Conservation (phyloP, 1,140 invertebrate species). For the Ceratosolen fusciceps region DNA sequence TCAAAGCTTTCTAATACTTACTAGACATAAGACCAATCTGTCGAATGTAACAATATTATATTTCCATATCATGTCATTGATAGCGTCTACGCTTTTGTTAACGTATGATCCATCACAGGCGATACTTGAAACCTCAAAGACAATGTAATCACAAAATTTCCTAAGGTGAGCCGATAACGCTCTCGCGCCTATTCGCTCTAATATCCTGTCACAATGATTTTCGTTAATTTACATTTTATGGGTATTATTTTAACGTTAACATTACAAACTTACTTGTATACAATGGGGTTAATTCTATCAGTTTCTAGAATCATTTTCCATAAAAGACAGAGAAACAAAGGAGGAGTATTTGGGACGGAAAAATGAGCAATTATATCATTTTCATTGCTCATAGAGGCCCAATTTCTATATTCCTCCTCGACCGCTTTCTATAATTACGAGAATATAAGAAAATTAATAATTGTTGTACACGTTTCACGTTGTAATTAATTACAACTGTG, state of each 20-base stretch:
- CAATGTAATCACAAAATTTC: slow-evolving; percentile 95
- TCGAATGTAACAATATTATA: slow-evolving; percentile 97
- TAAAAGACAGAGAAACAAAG: slow-evolving; percentile 90
- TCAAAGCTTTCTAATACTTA: too few relatives aligned
- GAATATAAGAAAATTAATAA: too few relatives aligned
- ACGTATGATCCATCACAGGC: slow-evolving; percentile 87
- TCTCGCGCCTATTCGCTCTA: slow-evolving; percentile 93
- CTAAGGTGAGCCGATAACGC: slow-evolving; percentile 90
- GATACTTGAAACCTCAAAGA: slow-evolving; percentile 91
- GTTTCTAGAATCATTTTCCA: slow-evolving; percentile 98
- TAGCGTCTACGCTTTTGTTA: slow-evolving; percentile 93
- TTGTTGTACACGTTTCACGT: too few relatives aligned
- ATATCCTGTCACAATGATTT: slow-evolving; percentile 77
- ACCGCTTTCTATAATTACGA: slow-evolving; percentile 86
- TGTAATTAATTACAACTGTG: too few relatives aligned
- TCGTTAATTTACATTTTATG: background rate
- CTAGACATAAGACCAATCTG: slow-evolving; percentile 89
- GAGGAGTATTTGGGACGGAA: slow-evolving; percentile 88
- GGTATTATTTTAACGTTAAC: background rate
- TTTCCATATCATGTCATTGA: slow-evolving; percentile 98
- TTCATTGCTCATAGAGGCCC: slow-evolving; percentile 97
- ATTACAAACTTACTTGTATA: slow-evolving; percentile 84
- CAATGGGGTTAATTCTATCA: slow-evolving; percentile 91
- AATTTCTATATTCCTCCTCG: slow-evolving; percentile 95
- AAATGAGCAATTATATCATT: slow-evolving; percentile 97